Evolutionary conservation across 2,797 vertebrate species (phyloP).

Genomic region (Corythornis leucogaster): DNA sequence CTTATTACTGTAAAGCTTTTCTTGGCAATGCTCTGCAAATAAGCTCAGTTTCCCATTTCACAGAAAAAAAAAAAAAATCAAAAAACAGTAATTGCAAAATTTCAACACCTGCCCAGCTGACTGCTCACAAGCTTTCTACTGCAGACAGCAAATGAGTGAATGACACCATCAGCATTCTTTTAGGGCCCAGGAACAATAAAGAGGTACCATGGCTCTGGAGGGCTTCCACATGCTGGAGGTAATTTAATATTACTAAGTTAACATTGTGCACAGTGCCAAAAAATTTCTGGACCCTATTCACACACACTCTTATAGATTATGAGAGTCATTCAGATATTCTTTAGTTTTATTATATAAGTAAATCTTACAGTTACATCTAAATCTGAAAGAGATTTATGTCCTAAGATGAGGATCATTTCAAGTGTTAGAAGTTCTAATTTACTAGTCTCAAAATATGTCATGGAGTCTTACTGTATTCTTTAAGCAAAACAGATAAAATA

Average conservation of each 20-base stretch:
- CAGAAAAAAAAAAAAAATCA: background rate
- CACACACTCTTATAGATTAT: fast-evolving
- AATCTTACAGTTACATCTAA: background rate
- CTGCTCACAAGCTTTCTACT: background rate
- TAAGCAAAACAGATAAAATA: background rate
- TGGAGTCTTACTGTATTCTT: background rate
- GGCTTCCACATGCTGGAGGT: fast-evolving
- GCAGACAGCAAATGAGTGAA: background rate
- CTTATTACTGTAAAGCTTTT: background rate
- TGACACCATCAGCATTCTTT: fast-evolving
- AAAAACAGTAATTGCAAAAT: background rate
- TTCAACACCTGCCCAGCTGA: background rate
- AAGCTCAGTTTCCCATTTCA: background rate
- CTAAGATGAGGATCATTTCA: background rate
- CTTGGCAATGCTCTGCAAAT: background rate
- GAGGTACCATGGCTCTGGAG: fast-evolving
- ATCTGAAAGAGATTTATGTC: background rate
- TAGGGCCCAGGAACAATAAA: background rate
- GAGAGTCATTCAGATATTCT: background rate
- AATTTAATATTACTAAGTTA: background rate
- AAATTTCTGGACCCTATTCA: background rate
- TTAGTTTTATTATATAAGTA: background rate
- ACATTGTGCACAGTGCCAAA: background rate
- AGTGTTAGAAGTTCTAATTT: background rate
- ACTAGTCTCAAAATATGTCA: background rate